Base-by-base conservation (phyloP, 2,113 vertebrate species). In the Centropus unirufus region DNA sequence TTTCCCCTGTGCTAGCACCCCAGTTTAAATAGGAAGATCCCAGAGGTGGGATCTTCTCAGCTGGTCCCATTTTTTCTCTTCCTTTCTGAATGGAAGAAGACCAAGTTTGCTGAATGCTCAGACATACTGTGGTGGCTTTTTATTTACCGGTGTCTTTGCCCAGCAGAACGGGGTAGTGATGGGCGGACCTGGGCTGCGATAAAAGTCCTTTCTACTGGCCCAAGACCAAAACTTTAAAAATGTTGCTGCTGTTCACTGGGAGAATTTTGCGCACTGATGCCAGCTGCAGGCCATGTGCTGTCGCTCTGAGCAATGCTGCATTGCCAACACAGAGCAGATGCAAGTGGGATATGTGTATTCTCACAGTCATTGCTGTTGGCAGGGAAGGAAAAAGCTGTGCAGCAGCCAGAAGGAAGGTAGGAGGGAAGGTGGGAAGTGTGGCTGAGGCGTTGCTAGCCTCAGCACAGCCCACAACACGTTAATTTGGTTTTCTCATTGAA, bases 261-360 rank as follows among this genome's bases (percentile, higher is more conserved):
- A 96, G 92, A 68, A 80, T 57, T 96, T 32, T 92, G 83, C 1
- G 39, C 76, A 9, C 23, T 34, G 90, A 61, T 66, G 85, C 88
- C 95, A 93, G 90, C 94, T 96, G 93, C 76, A 75, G 94, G 95
- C 92, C 40, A 32, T 67, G 84, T 75, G 92, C 93, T 95, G 82
- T 90, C 0, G 0, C 88, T 74, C 85, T 83, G 85, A 83, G 88
- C 92, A 68, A 62, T 49, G 83, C 76, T 0, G 15, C 79, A 64
- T 4, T 90, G 92, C 90, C 90, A 95, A 44, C 90, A 95, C 0
- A 0, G 86, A 96, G 77, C 95, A 97, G 93, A 96, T 97, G 92
- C 88, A 89, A 97, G 93, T 95, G 93, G 95, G 94, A 86, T 89
- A 75, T 92, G 94, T 97, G 95, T 95, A 86, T 96, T 96, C 93